Evolutionary conservation across 2,113 vertebrate species (phyloP).

Genomic region (Pipa parva): DNA sequence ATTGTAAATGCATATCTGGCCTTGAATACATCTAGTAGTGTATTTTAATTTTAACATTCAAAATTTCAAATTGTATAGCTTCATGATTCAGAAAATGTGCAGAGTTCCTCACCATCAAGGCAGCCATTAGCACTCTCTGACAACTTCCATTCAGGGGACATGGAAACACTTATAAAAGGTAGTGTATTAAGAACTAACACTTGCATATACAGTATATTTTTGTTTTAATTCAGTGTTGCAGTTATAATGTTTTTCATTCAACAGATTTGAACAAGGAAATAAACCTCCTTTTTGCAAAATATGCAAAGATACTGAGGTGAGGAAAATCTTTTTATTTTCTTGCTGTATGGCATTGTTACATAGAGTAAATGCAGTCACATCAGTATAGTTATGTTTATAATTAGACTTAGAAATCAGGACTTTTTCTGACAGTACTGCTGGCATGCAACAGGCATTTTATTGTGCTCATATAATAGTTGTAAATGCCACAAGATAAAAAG

Average conservation of each 20-base stretch:
- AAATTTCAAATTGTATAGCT: conserved; percentile 50
- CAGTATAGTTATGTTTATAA: too few species aligned
- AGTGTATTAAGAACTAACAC: not conserved
- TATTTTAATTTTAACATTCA: too few species aligned
- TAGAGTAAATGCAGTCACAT: too few species aligned
- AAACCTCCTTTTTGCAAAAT: conserved; percentile 56
- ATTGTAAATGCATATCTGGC: too few species aligned
- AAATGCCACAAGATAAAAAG: too few species aligned
- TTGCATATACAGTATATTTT: not conserved
- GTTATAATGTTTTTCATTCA: conserved; percentile 35
- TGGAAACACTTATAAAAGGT: conserved; percentile 44
- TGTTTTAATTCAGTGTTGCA: not conserved
- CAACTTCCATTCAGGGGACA: conserved; percentile 46
- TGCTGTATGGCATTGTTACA: too few species aligned
- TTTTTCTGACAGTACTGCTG: too few species aligned
- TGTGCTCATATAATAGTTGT: too few species aligned
- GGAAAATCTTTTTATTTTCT: too few species aligned
- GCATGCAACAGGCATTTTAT: too few species aligned
- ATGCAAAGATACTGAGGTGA: conserved; percentile 65
- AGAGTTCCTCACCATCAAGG: conserved; percentile 47
- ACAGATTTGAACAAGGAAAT: conserved; percentile 64
- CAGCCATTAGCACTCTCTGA: conserved; percentile 47
- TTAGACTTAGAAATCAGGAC: too few species aligned
- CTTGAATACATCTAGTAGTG: too few species aligned
- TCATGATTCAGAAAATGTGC: conserved; percentile 52